These are phyloP conservation scores for Vimba vimba DNA, from an alignment of 2,113 vertebrate species.

Conservation along the genomic window DNA sequence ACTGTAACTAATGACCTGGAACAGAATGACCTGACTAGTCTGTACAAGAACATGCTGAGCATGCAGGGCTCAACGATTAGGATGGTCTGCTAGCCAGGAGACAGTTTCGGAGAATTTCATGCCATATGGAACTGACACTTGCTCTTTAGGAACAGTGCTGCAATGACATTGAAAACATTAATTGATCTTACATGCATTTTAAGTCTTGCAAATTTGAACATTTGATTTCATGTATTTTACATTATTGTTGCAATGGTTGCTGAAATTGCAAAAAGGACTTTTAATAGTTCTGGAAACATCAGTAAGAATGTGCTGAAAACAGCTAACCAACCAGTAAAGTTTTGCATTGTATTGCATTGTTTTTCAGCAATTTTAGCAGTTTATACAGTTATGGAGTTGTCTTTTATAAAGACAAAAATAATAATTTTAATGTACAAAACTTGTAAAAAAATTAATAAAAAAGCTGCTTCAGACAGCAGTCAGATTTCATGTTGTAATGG, in stretches of 20 bases:
- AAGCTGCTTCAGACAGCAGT: no score
- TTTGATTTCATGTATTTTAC: neutral
- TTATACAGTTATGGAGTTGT: neutral
- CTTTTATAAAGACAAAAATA: no score
- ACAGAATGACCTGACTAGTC: slow-evolving; percentile 7
- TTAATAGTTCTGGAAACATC: neutral
- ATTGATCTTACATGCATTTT: neutral
- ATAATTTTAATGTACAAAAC: no score
- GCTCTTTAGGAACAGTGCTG: neutral
- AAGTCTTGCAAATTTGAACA: neutral
- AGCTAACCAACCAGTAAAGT: neutral
- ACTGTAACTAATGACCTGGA: slow-evolving; percentile 18
- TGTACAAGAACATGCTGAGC: slow-evolving; percentile 33
- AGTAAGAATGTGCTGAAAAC: neutral
- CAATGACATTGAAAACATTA: neutral
- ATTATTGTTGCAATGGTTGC: neutral
- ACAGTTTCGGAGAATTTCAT: neutral
- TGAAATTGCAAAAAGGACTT: neutral
- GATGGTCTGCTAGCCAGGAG: neutral
- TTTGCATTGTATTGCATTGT: neutral
- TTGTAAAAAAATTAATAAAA: no score
- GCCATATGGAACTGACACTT: neutral
- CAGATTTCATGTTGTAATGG: no score
- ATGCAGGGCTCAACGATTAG: neutral
- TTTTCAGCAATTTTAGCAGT: neutral